A percentile compares a stretch with the other conserved stretches of the same genome.
These are phyloP conservation scores for Drosophila monieri DNA, from an alignment of 2,888 invertebrate genomes.

Conservation along the genomic window DNA sequence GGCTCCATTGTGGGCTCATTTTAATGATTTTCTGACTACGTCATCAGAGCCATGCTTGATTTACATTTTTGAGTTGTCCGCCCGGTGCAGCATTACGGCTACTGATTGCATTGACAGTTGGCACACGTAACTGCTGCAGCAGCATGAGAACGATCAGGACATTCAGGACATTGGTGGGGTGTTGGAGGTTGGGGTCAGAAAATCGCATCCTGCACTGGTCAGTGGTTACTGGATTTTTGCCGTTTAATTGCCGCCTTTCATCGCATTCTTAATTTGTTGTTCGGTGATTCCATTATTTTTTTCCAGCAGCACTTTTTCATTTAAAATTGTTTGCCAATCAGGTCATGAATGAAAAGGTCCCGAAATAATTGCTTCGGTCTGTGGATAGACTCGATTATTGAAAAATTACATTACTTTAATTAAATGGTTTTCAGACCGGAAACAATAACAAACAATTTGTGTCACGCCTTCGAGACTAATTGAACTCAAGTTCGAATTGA, in stretches of 20 bases:
- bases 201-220: not conserved
- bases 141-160: conserved; percentile 17
- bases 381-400: conserved; percentile 39
- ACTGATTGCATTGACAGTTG: conserved; percentile 56
- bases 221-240: conserved; percentile 38
- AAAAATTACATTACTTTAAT: conserved; percentile 39
- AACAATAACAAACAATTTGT: conserved; percentile 31
- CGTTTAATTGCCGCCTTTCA: conserved; percentile 49
- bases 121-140: conserved; percentile 45
- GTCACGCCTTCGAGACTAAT: conserved; percentile 25
- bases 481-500: conserved; percentile 33
- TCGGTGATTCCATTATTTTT: conserved; percentile 3
- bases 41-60: conserved; percentile 51
- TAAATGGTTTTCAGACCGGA: conserved; percentile 34
- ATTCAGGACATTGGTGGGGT: not conserved
- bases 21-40: conserved; percentile 50
- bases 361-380: conserved; percentile 33
- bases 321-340: conserved; percentile 46
- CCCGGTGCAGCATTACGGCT: conserved; percentile 31
- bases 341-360: conserved; percentile 23
- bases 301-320: conserved; percentile 26
- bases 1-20: conserved; percentile 40
- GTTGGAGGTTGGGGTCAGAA: not conserved
- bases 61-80: conserved; percentile 45
- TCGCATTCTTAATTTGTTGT: conserved; percentile 48